Percentiles rank a stretch among this genome's conserved stretches.
phyloP scores from a whole-genome alignment of 35 echinoderm and acorn worm genomes.

The Antedon bifida region DNA sequence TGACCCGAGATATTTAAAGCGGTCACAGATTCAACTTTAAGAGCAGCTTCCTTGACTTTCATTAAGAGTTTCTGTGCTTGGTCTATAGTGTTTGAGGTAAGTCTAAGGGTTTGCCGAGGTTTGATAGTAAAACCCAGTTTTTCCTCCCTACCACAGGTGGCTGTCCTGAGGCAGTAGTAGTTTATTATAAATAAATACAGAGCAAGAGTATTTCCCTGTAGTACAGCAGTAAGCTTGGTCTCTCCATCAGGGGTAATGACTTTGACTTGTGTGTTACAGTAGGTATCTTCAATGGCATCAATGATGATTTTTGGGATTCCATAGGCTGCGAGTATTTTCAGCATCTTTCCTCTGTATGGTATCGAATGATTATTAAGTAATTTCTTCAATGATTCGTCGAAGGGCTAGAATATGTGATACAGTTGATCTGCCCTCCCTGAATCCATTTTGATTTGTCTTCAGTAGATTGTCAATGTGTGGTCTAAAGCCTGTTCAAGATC shows the following conservation, averaged over 20 bases:
- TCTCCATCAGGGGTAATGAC: conserved; percentile 17
- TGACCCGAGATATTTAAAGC: too few relatives aligned
- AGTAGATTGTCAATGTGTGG: not conserved
- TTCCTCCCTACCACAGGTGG: conserved; percentile 13
- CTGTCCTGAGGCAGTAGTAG: conserved; percentile 12
- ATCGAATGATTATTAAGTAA: too few relatives aligned
- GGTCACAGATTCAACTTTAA: not conserved
- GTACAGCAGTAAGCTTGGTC: conserved; percentile 4
- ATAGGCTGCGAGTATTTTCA: conserved; percentile 6
- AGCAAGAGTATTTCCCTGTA: conserved; percentile 18
- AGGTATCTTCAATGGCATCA: not conserved
- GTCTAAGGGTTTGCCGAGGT: too few relatives aligned
- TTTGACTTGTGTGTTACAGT: not conserved
- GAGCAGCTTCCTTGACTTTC: too few relatives aligned
- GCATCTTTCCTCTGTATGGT: conserved; percentile 21
- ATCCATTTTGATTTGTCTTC: not conserved
- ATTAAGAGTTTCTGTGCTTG: too few relatives aligned
- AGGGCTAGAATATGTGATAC: not conserved
- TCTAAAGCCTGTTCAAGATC: conserved; percentile 15
- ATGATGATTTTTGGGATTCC: not conserved
- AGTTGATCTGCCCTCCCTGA: not conserved
- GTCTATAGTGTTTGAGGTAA: too few relatives aligned
- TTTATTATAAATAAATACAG: conserved; percentile 19
- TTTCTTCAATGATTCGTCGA: not conserved
- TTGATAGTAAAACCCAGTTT: conserved; percentile 16